These are phyloP conservation scores for Lucinisca nassula DNA, from an alignment of 2,888 invertebrate species.

Conservation along the genomic window DNA sequence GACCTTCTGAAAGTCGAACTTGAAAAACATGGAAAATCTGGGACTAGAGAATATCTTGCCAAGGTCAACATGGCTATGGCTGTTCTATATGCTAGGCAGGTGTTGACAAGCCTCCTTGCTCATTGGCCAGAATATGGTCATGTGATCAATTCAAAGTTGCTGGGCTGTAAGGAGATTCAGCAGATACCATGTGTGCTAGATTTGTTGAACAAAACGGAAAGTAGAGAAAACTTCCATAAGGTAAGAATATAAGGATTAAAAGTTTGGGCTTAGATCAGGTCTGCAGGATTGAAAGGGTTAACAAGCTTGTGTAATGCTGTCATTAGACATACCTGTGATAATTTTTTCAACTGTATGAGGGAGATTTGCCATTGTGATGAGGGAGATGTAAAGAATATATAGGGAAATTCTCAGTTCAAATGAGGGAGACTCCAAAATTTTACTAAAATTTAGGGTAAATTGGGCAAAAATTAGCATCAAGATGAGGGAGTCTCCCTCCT, in stretches of 20 bases:
- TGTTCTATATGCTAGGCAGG: constrained; percentile 85
- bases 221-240: constrained; percentile 82
- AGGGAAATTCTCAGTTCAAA: too few relatives aligned
- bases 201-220: constrained; percentile 84
- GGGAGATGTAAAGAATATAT: too few relatives aligned
- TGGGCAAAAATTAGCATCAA: too few relatives aligned
- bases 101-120: constrained; percentile 85
- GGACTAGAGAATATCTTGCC: constrained; percentile 79
- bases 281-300: too few relatives aligned
- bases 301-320: too few relatives aligned
- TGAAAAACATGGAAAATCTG: constrained; percentile 83
- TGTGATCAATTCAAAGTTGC: constrained; percentile 82
- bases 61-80: constrained; percentile 85
- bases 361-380: too few relatives aligned
- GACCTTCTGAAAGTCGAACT: constrained; percentile 85
- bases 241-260: constrained; percentile 72
- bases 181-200: constrained; percentile 87
- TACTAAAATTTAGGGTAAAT: too few relatives aligned
- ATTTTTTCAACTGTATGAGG: too few relatives aligned
- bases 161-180: constrained; percentile 85
- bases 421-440: too few relatives aligned
- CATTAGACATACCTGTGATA: too few relatives aligned
- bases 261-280: too few relatives aligned
- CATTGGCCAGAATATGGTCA: constrained; percentile 85
- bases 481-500: too few relatives aligned